Conservation (phyloP, 2,888 invertebrate species). For the Chirona hameri region DNA sequence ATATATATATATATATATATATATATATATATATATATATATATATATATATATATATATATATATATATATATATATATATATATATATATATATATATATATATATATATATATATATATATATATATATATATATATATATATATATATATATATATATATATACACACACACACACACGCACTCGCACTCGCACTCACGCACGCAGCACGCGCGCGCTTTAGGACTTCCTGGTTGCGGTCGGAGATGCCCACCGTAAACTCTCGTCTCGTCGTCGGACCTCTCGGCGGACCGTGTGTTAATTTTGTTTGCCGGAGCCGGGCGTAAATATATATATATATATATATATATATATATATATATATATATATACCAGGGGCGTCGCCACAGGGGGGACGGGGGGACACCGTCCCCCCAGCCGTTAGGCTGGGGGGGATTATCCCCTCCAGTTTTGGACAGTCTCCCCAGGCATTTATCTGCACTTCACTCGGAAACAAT, state of each 20-base stretch:
- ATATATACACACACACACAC: too few relatives aligned
- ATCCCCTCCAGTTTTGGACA: too few relatives aligned
- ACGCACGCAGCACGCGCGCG: neutral
- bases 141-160: neutral
- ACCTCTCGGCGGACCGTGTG: neutral
- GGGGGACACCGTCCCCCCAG: too few relatives aligned
- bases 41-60: neutral
- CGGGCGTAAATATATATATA: too few relatives aligned
- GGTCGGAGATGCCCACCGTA: neutral
- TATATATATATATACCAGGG: too few relatives aligned
- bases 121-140: neutral
- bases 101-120: neutral
- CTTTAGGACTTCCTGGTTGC: neutral
- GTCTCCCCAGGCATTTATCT: too few relatives aligned
- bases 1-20: neutral
- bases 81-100: too few relatives aligned
- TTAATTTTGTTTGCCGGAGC: constrained; percentile 2
- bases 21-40: neutral
- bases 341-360: too few relatives aligned
- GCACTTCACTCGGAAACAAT: too few relatives aligned
- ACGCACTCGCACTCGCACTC: neutral
- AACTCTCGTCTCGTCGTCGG: neutral
- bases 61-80: neutral
- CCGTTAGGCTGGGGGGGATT: too few relatives aligned
- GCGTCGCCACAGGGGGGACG: too few relatives aligned